Evolutionary conservation across 2,888 invertebrate genomes (phyloP), one percentile per base, ranked within the genome.

Genomic region (Agrilus biguttatus): DNA sequence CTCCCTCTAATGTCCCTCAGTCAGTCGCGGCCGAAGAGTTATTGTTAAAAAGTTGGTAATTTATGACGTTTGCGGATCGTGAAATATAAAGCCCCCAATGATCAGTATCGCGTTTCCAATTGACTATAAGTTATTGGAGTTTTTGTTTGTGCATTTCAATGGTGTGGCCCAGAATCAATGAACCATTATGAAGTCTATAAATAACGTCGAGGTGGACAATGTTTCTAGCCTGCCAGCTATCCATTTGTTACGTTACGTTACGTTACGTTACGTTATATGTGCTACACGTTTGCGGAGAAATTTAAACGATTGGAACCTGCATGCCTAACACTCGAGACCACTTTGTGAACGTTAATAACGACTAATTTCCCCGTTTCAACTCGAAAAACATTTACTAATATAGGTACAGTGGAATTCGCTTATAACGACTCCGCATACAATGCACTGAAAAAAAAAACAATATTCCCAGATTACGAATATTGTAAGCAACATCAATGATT

Each of bases 161-260:
- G 59, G 59, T 59, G 57, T 55, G 57, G 59, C 55, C 56, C 53
- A 56, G 57, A 63, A 61, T 61, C 62, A 62, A 61, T 62, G 62
- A 59, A 56, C 61, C 61, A 61, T 62, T 61, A 61, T 62, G 62
- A 61, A 56, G 55, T 57, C 56, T 58, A 61, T 62, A 62, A 62
- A 62, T 62, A 61, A 61, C 60, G 57, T 54, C 53, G 50, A 51
- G 51, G 54, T 54, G 53, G 58, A 56, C 56, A 55, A 55, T 45
- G 47, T 43, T 43, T 41, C 42, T 40, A 46, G 43, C 47, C 43
- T 40, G 39, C 17, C 17, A 36, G 36, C 21, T 21, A 13, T 14
- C 12, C 21, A 37, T 17, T 37, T 37, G 17, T 21, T 37, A 21
- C 37, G 19, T 19, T 36, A 12, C n/a, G n/a, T n/a, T 17, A n/a